Evolutionary conservation across 2,888 invertebrate species (phyloP), one percentile per base, ranked within the genome.

Genomic region (Hoplodrina ambigua): DNA sequence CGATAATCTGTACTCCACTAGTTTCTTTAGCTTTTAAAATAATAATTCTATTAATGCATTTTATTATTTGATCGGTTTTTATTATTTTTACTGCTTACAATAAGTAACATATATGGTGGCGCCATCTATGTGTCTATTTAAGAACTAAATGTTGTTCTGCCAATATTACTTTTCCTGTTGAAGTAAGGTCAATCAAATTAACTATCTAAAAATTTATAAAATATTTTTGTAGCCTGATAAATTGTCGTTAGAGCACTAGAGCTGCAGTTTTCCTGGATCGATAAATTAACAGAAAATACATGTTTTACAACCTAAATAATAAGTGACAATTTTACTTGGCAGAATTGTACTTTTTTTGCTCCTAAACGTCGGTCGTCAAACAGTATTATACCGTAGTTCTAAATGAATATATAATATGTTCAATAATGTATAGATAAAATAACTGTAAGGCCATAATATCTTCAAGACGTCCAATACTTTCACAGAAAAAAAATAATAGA

Each of bases 51-150:
- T 0, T 33, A 4, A 33, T 33, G 4, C 7, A 37, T 37, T 37
- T 37, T 8, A 37, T 37, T 37, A 37, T 37, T 37, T 37, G 8
- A 8, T 37, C 37, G 8, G 8, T 8, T 37, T 37, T 37, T 8
- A 37, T 8, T 7, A 8, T 37, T 8, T 37, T 37, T 37, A 5
- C 37, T 37, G 4, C 2, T 4, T 17, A 17, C 6, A 46, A 17
- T 17, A 46, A 50, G 19, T n/a, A 50, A 50, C 7, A 50, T 7
- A 6, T 19, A 19, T 6, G 3, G 54, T 54, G 49, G 68, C 73
- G 77, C 73, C 77, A 78, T 73, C 77, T 78, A 4, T 72, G 49
- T 17, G 7, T n/a, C 17, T 17, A 0, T 3, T 0, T 13, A 8
- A 6, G 4, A 72, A 77, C 68, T 68, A 52, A 20, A 30, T 41